Percentiles rank a stretch among this genome's conserved stretches.
Evolutionary conservation across 1,140 invertebrate genomes (phyloP).

Genomic region (Bombus cullumanus): DNA sequence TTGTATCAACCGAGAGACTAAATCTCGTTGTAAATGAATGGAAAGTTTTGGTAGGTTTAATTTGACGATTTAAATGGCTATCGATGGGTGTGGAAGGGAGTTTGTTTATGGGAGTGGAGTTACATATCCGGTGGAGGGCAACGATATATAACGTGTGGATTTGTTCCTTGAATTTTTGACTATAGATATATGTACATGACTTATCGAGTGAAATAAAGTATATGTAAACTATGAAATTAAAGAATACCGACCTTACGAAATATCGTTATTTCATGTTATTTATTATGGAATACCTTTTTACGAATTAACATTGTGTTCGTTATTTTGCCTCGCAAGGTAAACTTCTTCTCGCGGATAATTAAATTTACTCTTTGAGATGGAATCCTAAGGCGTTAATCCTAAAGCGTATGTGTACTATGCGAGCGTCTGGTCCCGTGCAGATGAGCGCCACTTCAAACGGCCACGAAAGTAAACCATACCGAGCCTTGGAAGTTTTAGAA

Average conservation of each 20-base stretch:
- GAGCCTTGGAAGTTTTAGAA: slow-evolving; percentile 19
- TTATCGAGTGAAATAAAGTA: too few relatives aligned
- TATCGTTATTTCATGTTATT: too few relatives aligned
- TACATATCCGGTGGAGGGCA: neutral
- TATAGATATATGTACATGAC: neutral
- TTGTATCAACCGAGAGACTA: neutral
- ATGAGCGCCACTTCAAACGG: slow-evolving; percentile 55
- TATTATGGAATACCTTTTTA: too few relatives aligned
- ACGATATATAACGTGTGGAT: neutral
- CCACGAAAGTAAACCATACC: slow-evolving; percentile 43
- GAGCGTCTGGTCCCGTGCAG: slow-evolving; percentile 27
- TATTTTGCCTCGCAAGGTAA: neutral
- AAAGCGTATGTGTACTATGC: slow-evolving; percentile 10
- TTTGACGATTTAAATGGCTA: neutral
- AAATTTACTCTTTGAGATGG: slow-evolving; percentile 27
- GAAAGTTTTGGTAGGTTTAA: neutral
- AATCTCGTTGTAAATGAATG: neutral
- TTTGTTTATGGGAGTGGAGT: neutral
- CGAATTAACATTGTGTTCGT: neutral
- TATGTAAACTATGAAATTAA: neutral
- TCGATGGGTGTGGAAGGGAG: neutral
- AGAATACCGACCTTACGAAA: neutral
- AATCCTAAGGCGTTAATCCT: neutral
- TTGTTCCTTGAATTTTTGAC: neutral
- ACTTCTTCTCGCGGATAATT: neutral